Conservation (phyloP, 2,888 invertebrate genomes). For the Adela reaumurella region DNA sequence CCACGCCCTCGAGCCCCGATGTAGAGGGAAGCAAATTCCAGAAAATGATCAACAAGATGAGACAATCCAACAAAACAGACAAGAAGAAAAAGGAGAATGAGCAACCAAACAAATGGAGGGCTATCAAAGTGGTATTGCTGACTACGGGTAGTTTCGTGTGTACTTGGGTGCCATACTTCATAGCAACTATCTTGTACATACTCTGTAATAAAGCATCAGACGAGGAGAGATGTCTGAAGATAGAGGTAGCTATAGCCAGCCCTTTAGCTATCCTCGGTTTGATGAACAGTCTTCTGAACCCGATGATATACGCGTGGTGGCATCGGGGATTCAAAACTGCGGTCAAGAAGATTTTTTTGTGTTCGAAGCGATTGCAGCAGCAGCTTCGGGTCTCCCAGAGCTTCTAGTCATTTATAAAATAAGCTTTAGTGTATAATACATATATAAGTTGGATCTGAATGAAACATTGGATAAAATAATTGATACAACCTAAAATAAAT, state of each 20-base stretch:
- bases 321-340: constrained; percentile 50
- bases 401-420: too few species aligned
- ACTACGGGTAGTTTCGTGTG: constrained; percentile 59
- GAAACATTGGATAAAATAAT: too few species aligned
- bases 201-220: constrained; percentile 45
- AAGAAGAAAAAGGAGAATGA: constrained; percentile 18
- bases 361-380: background rate
- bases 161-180: constrained; percentile 63
- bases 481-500: too few species aligned
- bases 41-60: background rate
- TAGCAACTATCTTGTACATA: constrained; percentile 52
- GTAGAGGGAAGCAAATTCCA: background rate
- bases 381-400: too few species aligned
- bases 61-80: constrained; percentile 10
- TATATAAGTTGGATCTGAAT: too few species aligned
- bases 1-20: background rate
- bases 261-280: constrained; percentile 58
- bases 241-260: constrained; percentile 50
- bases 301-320: constrained; percentile 55
- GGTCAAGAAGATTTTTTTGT: constrained; percentile 33
- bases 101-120: constrained; percentile 55
- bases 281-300: constrained; percentile 45
- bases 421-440: too few species aligned
- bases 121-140: constrained; percentile 59
- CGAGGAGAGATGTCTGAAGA: constrained; percentile 40